Conservation (phyloP, 2,113 vertebrate genomes). For the Phasianus colchicus region DNA sequence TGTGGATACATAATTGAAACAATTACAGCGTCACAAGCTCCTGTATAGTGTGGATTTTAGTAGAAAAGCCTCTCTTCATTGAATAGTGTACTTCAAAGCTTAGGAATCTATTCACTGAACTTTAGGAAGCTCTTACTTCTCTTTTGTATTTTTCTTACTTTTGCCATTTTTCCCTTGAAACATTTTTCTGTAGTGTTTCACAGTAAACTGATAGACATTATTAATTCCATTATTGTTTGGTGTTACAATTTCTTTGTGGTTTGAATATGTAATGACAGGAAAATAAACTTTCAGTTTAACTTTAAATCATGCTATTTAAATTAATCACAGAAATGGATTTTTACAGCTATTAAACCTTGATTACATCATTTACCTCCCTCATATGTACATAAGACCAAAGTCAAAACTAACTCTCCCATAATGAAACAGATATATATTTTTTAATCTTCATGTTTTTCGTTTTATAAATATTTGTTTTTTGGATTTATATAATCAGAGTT, state of each 20-base stretch:
- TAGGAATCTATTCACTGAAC: background rate
- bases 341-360: background rate
- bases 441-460: background rate
- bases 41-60: background rate
- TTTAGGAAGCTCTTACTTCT: background rate
- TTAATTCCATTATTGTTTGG: background rate
- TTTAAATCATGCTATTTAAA: constrained; percentile 31
- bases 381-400: background rate
- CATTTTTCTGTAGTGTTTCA: background rate
- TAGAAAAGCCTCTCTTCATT: background rate
- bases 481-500: background rate
- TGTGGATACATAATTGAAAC: background rate
- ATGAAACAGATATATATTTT: background rate
- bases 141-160: background rate
- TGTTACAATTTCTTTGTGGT: background rate
- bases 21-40: background rate
- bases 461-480: background rate
- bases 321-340: background rate
- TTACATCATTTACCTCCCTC: background rate
- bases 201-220: background rate
- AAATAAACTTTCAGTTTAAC: background rate
- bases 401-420: background rate
- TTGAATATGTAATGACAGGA: background rate
- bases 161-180: background rate
- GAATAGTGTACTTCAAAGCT: constrained; percentile 5